These are phyloP conservation scores for Ectemnius lituratus DNA, from an alignment of 2,888 invertebrate species.

Conservation along the genomic window DNA sequence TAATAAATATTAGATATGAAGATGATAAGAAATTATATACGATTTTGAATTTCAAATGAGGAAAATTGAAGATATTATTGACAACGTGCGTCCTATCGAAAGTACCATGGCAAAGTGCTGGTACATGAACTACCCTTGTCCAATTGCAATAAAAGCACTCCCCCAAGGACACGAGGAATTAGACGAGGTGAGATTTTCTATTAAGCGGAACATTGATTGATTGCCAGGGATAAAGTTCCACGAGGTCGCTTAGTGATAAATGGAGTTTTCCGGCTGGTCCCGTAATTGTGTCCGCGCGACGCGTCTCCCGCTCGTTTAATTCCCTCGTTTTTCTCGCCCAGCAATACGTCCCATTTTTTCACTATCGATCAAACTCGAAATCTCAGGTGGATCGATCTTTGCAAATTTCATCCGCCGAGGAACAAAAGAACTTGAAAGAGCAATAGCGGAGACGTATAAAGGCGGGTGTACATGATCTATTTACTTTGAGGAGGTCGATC, in stretches of 20 bases:
- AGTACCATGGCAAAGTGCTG: too few relatives aligned
- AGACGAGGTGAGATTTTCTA: slow-evolving; percentile 62
- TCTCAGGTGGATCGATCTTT: too few relatives aligned
- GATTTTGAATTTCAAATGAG: too few relatives aligned
- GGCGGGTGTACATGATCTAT: slow-evolving; percentile 30
- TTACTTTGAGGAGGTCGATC: slow-evolving; percentile 25
- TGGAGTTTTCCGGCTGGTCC: slow-evolving; percentile 57
- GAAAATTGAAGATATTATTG: too few relatives aligned
- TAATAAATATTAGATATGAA: too few relatives aligned
- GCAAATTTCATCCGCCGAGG: neutral
- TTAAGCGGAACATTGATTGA: slow-evolving; percentile 68
- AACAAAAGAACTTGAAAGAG: slow-evolving; percentile 3
- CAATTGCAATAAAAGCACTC: slow-evolving; percentile 18
- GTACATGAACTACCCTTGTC: neutral
- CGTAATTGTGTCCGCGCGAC: slow-evolving; percentile 51
- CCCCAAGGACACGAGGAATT: slow-evolving; percentile 50
- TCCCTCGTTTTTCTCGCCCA: neutral
- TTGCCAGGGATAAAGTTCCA: slow-evolving; percentile 60
- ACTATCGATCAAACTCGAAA: too few relatives aligned
- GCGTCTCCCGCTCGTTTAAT: slow-evolving; percentile 8
- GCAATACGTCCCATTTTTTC: too few relatives aligned
- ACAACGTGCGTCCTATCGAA: too few relatives aligned
- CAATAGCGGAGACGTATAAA: slow-evolving; percentile 17
- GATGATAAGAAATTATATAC: too few relatives aligned
- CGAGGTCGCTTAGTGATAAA: slow-evolving; percentile 60